Evolutionary conservation across 1,140 invertebrate genomes (phyloP).

Genomic region (Acyrthosiphon pisum): DNA sequence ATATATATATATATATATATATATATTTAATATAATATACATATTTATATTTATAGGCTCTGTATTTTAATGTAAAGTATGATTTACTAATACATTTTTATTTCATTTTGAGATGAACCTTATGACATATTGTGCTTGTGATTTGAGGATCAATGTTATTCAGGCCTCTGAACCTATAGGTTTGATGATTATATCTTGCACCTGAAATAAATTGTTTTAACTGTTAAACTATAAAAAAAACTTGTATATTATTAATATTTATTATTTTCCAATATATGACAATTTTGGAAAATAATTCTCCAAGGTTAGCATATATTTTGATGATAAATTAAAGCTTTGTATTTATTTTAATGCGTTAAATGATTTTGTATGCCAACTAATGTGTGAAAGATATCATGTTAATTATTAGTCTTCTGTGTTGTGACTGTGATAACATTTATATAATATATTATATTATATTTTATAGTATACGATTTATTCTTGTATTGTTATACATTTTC

Average conservation of each 20-base stretch:
- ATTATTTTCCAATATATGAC: neutral
- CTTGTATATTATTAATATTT: neutral
- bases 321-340: constrained; percentile 1
- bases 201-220: constrained; percentile 54
- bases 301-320: neutral
- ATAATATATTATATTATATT: constrained; percentile 35
- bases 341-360: neutral
- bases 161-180: constrained; percentile 54
- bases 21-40: neutral
- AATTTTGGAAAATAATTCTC: neutral
- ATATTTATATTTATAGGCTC: constrained; percentile 18
- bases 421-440: constrained; percentile 47
- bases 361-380: constrained; percentile 5
- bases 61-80: neutral
- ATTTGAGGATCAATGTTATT: neutral
- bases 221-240: neutral
- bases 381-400: neutral
- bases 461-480: constrained; percentile 45
- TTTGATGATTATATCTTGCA: constrained; percentile 58
- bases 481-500: constrained; percentile 5
- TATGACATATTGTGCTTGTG: neutral
- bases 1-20: constrained; percentile 8
- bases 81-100: constrained; percentile 1
- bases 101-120: constrained; percentile 3
- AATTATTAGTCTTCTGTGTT: constrained; percentile 47